Conservation (phyloP, 2,113 vertebrate species). For the Thamnophis sirtalis region DNA sequence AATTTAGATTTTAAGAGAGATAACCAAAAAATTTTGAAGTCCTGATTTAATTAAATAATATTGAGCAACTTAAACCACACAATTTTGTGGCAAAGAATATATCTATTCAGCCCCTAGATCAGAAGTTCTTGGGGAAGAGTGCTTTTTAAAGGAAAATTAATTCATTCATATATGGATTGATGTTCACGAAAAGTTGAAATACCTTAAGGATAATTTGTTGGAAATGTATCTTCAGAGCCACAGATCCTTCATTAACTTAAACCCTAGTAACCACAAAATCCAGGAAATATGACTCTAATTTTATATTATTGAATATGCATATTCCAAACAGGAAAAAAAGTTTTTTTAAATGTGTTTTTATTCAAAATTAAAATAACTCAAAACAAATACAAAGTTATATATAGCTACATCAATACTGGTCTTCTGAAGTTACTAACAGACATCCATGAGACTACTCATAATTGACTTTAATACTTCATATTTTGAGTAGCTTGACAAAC, state of each 20-base stretch:
- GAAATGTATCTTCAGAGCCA: not conserved
- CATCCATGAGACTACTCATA: not conserved
- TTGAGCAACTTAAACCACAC: not conserved
- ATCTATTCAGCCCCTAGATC: not conserved
- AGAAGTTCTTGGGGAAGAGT: not conserved
- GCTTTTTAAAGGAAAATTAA: not conserved
- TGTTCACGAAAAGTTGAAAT: not conserved
- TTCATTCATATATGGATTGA: not conserved
- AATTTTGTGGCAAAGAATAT: not conserved
- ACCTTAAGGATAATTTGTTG: not conserved
- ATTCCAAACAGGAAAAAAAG: not conserved
- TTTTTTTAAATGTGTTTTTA: not conserved
- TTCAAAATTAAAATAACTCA: not conserved
- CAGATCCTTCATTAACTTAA: not conserved
- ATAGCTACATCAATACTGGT: not conserved
- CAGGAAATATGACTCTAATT: not conserved
- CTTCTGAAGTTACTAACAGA: not conserved
- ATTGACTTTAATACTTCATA: not conserved
- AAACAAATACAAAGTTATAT: not conserved
- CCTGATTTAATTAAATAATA: not conserved
- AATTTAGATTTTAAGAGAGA: not conserved
- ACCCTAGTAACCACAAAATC: not conserved
- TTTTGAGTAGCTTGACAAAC: not conserved
- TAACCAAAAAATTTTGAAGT: not conserved
- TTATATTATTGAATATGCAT: not conserved